Evolutionary conservation across 2,797 vertebrate genomes (phyloP).

Genomic region (Sus cebifrons): DNA sequence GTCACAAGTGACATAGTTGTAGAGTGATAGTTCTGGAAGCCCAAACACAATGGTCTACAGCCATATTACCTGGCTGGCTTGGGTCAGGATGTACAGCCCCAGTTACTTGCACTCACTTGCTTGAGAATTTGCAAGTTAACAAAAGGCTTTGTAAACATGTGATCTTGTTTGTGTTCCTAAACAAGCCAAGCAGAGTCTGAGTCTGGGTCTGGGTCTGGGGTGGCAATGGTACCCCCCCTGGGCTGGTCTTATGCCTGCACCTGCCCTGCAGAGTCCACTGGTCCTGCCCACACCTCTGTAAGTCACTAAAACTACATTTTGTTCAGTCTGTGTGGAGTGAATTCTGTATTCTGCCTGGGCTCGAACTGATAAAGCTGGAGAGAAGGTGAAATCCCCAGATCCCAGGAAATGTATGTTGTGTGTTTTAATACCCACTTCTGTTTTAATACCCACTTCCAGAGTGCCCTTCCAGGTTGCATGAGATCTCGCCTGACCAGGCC

Average conservation of each 20-base stretch:
- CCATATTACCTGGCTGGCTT: accelerated
- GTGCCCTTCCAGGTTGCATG: not conserved
- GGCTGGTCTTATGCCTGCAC: not conserved
- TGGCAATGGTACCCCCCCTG: not conserved
- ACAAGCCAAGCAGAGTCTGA: not conserved
- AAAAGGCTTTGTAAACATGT: not conserved
- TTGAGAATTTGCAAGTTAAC: not conserved
- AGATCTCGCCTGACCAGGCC: not conserved
- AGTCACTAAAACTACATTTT: not conserved
- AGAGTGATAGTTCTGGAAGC: not conserved
- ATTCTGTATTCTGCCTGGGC: not conserved
- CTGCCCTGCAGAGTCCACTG: not conserved
- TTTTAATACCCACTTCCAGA: not conserved
- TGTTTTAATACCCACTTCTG: not conserved
- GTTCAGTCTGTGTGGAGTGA: not conserved
- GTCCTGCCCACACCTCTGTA: not conserved
- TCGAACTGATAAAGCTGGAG: not conserved
- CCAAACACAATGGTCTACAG: not conserved
- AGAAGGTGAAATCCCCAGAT: not conserved
- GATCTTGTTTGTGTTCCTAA: not conserved
- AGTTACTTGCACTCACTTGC: not conserved
- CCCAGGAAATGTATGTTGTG: not conserved
- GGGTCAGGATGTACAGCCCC: not conserved
- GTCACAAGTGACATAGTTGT: not conserved
- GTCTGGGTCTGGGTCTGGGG: not conserved